Percentiles rank a stretch among this genome's conserved stretches.
phyloP scores from a whole-genome alignment of 2,113 vertebrate genomes.

The Boleophthalmus pectinirostris region DNA sequence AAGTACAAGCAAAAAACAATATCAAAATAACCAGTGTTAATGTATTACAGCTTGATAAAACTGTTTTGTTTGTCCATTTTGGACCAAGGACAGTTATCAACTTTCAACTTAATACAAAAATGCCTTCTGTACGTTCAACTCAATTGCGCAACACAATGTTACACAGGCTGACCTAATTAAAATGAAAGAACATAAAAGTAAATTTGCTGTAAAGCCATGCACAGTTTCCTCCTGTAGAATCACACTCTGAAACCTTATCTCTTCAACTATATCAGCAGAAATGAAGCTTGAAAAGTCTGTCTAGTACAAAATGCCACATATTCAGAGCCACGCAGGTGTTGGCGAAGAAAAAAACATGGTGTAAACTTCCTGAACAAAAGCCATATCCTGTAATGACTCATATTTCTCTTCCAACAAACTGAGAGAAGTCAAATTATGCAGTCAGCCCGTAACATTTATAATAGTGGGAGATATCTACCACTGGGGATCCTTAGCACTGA shows the following conservation, averaged over 20 bases:
- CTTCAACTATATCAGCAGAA: neutral
- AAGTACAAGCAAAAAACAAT: too few relatives aligned
- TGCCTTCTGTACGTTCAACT: neutral
- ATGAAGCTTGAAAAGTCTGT: neutral
- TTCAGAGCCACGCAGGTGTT: neutral
- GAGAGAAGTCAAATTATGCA: constrained; percentile 50
- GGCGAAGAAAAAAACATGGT: constrained; percentile 2
- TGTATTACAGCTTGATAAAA: too few relatives aligned
- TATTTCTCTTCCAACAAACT: constrained; percentile 46
- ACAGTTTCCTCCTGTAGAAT: neutral
- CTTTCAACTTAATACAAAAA: neutral
- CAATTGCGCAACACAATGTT: neutral
- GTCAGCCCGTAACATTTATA: constrained; percentile 56
- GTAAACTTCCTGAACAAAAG: constrained; percentile 27
- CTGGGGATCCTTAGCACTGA: constrained; percentile 62
- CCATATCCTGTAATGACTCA: constrained; percentile 44
- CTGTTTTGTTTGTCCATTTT: too few relatives aligned
- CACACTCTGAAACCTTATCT: neutral
- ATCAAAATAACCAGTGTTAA: too few relatives aligned
- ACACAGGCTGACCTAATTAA: neutral
- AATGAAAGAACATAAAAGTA: constrained; percentile 4
- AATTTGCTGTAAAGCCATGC: constrained; percentile 3
- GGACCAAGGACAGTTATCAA: neutral
- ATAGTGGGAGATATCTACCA: constrained; percentile 49
- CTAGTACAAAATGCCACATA: neutral